A percentile compares a stretch with the other conserved stretches of the same genome.
Evolutionary conservation across 2,797 vertebrate genomes (phyloP).

Genomic region (Cyprinodon diabolis): DNA sequence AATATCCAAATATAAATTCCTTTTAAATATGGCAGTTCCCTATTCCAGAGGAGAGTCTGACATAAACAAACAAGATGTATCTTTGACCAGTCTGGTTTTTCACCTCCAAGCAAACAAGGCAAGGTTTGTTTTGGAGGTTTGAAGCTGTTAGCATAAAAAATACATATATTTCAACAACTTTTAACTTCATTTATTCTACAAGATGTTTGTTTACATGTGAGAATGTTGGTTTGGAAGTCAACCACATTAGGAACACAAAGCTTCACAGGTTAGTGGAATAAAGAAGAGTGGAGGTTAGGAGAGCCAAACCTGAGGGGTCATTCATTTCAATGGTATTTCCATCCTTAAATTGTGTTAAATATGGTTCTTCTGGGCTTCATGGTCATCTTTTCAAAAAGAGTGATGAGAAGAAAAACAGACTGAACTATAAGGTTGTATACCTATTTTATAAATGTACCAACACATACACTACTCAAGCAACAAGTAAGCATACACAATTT

Average conservation of each 20-base stretch:
- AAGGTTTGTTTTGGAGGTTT: too few species aligned
- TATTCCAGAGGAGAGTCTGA: too few species aligned
- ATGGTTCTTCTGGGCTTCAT: not conserved
- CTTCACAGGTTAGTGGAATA: not conserved
- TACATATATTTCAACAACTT: not conserved
- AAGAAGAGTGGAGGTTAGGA: not conserved
- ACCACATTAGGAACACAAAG: not conserved
- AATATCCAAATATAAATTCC: too few species aligned
- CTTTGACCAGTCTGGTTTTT: too few species aligned
- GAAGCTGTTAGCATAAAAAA: too few species aligned
- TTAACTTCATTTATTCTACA: not conserved
- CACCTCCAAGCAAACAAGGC: too few species aligned
- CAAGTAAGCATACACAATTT: not conserved
- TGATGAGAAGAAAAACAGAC: not conserved
- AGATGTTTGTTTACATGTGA: not conserved
- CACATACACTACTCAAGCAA: not conserved
- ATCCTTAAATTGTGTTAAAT: not conserved
- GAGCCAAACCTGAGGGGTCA: not conserved
- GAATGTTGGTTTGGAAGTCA: not conserved
- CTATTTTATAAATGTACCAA: not conserved
- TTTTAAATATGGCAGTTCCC: too few species aligned
- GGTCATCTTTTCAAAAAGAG: not conserved
- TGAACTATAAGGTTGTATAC: not conserved
- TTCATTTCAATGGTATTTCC: not conserved
- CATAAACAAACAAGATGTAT: too few species aligned